phyloP scores from a whole-genome alignment of 2,888 invertebrate species.

The Caenorhabditis doughertyi region DNA sequence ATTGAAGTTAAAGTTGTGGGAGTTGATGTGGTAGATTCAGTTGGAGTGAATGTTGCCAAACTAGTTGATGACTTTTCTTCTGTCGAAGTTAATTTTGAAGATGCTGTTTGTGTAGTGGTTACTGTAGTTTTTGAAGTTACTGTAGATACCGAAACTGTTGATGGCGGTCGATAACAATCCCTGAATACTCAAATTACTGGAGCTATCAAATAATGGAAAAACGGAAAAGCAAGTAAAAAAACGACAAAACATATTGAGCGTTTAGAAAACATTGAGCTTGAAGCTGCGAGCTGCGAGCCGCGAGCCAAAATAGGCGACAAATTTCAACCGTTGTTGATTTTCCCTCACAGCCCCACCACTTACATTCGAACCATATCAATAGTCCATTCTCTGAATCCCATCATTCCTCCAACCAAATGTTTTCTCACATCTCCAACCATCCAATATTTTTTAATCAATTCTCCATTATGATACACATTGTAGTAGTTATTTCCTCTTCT shows the following conservation, averaged over 20 bases:
- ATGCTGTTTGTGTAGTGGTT: neutral
- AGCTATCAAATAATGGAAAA: neutral
- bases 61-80: neutral
- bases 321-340: too few species aligned
- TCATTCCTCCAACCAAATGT: slow-evolving; percentile 7
- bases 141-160: neutral
- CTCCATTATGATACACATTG: slow-evolving; percentile 4
- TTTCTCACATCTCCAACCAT: neutral
- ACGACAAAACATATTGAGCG: too few species aligned
- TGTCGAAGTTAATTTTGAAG: neutral
- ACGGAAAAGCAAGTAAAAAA: too few species aligned
- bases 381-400: slow-evolving; percentile 15
- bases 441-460: slow-evolving; percentile 1
- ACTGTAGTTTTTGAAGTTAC: neutral
- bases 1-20: too few species aligned
- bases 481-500: slow-evolving; percentile 16
- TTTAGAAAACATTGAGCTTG: too few species aligned
- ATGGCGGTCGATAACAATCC: too few species aligned
- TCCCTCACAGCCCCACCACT: neutral
- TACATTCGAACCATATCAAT: slow-evolving; percentile 20
- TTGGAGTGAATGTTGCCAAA: neutral
- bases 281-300: too few species aligned
- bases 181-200: neutral
- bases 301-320: too few species aligned
- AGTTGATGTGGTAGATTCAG: too few species aligned